Percentiles rank a stretch among this genome's conserved stretches.
Evolutionary conservation across 2,888 invertebrate species (phyloP).

Genomic region (Galerucella calmariensis): DNA sequence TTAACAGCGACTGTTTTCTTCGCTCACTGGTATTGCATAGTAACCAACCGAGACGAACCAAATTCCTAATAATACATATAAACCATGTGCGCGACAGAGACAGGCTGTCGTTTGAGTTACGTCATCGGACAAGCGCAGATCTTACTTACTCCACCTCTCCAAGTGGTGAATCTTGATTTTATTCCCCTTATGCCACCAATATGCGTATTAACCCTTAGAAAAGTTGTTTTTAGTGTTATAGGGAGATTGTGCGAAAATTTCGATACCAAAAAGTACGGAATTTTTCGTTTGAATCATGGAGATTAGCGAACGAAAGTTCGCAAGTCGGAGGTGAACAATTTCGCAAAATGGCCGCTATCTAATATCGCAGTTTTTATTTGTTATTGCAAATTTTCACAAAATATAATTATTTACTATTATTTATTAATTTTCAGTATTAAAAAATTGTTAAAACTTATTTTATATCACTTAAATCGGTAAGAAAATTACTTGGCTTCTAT

Average conservation of each 20-base stretch:
- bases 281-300: conserved; percentile 49
- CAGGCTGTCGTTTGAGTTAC: conserved; percentile 51
- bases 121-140: conserved; percentile 56
- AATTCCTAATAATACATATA: conserved; percentile 41
- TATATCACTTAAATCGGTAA: neutral
- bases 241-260: conserved; percentile 44
- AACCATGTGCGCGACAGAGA: conserved; percentile 48
- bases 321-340: conserved; percentile 60
- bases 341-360: conserved; percentile 62
- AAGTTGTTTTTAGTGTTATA: conserved; percentile 24
- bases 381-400: conserved; percentile 42
- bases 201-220: conserved; percentile 35
- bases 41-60: conserved; percentile 56
- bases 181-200: conserved; percentile 48
- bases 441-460: neutral
- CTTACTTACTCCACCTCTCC: conserved; percentile 44
- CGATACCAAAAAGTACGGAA: conserved; percentile 53
- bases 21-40: conserved; percentile 53
- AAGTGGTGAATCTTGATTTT: conserved; percentile 47
- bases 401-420: neutral
- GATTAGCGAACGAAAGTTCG: conserved; percentile 52
- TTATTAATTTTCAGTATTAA: neutral
- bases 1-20: conserved; percentile 50
- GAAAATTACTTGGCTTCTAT: neutral
- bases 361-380: conserved; percentile 52